Evolutionary conservation across 92 coral and sea anemone genomes (phyloP), one percentile per base, ranked within the genome.

Genomic region (Nematostella vectensis): DNA sequence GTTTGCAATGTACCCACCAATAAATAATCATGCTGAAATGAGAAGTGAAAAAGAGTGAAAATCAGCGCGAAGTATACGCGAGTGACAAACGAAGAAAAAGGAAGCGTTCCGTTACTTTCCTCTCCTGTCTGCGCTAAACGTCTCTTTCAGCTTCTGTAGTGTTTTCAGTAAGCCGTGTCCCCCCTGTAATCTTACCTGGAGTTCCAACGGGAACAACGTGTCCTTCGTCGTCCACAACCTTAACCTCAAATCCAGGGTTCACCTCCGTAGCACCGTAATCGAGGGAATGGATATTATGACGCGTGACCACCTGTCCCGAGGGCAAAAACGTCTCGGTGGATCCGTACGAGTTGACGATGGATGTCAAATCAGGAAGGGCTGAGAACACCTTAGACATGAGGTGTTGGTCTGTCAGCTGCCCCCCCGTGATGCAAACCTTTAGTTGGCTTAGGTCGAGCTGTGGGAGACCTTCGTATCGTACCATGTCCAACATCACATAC

Each of bases 241-340:
- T 65, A 47, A 74, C 4, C 37, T 74, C 80, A 4, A 27, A 39
- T 19, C 68, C 68, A 11, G 72, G 74, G 11, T 17, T 24, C 3
- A 58, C 23, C 25, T 65, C 63, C 72, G 65, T 64, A 48, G 31
- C 49, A 24, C 72, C 79, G 54, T 52, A 62, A 15, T 56, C 57
- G 2, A 31, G 12, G 15, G 21, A 27, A 11, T 62, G 48, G 25
- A 62, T n/a, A 20, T 30, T 42, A 10, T 47, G 39, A n/a, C 11
- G 24, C 11, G 50, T 50, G 6, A 71, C n/a, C 2, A 40, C 48
- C 50, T 71, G 63, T 11, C 42, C 16, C 11, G 69, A 10, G 16
- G 55, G 11, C 19, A 44, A 3, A 31, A 62, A 47, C 44, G 24
- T 54, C 53, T 71, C 78, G 21, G 78, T 71, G 2, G 64, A 28